A percentile compares a stretch with the other conserved stretches of the same genome.
phyloP scores from a whole-genome alignment of 64 coral and sea anemone species.

The Porites lutea region DNA sequence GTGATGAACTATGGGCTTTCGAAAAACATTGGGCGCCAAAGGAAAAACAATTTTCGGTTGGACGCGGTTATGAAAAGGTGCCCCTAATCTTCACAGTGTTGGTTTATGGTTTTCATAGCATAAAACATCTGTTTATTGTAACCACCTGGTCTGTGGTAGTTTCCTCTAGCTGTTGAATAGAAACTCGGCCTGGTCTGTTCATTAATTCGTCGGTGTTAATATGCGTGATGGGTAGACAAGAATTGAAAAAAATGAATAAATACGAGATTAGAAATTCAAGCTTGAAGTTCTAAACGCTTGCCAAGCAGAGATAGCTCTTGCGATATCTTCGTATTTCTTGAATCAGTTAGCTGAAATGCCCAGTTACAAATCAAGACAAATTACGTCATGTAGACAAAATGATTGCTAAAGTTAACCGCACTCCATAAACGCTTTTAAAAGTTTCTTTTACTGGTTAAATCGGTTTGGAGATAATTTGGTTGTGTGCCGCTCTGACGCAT shows the following conservation, averaged over 20 bases:
- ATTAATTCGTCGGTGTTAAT: constrained; percentile 26
- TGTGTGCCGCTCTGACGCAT: constrained; percentile 13
- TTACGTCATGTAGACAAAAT: constrained; percentile 30
- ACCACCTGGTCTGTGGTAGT: constrained; percentile 35
- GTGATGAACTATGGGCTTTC: constrained; percentile 39
- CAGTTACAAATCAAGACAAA: constrained; percentile 20
- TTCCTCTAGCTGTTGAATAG: constrained; percentile 13
- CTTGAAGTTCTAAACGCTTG: constrained; percentile 4
- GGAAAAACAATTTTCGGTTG: constrained; percentile 33
- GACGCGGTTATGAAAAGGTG: constrained; percentile 32
- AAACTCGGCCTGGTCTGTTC: neutral
- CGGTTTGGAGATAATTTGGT: constrained; percentile 10
- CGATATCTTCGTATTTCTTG: neutral
- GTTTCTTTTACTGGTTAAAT: constrained; percentile 43
- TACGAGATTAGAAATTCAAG: neutral
- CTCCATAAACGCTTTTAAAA: constrained; percentile 52
- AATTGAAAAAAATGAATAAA: neutral
- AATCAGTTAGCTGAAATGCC: neutral
- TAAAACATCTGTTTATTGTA: constrained; percentile 27
- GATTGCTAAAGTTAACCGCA: constrained; percentile 55
- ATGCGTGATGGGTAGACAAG: neutral
- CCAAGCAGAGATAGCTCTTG: neutral
- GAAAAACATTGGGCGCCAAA: constrained; percentile 19
- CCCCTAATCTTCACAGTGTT: neutral
- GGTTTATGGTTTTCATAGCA: constrained; percentile 2